Conservation (phyloP, 2,797 vertebrate species). For the Bradypodion pumilum region DNA sequence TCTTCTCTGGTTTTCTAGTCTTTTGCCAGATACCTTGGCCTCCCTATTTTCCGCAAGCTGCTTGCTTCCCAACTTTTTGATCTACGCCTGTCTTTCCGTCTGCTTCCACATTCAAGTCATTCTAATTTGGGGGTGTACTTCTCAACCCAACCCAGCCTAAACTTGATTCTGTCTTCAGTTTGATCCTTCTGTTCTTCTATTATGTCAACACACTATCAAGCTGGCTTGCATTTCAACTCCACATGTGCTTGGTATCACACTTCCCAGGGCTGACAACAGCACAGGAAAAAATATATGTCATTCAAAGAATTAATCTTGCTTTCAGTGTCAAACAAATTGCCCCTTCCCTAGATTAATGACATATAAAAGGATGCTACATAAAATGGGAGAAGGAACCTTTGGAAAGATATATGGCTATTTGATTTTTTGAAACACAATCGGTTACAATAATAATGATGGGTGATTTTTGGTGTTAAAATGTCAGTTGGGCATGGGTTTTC, state of each 20-base stretch:
- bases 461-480: constrained; percentile 8
- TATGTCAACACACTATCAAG: not conserved
- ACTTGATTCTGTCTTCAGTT: not conserved
- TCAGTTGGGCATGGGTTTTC: constrained; percentile 21
- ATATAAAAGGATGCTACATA: not conserved
- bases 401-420: not conserved
- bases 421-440: not conserved
- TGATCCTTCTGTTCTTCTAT: not conserved
- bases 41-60: not conserved
- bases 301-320: not conserved
- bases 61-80: not conserved
- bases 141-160: not conserved
- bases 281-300: not conserved
- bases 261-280: not conserved
- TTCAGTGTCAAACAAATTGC: not conserved
- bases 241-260: not conserved
- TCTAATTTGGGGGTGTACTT: not conserved
- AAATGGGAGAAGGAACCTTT: not conserved
- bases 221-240: not conserved
- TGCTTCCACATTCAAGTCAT: not conserved
- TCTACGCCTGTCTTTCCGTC: not conserved
- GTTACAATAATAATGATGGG: constrained; percentile 6
- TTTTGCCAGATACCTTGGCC: not conserved
- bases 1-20: not conserved
- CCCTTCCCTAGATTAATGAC: not conserved